These are phyloP conservation scores for Seriola rivoliana DNA, from an alignment of 2,113 vertebrate species.

Conservation along the genomic window DNA sequence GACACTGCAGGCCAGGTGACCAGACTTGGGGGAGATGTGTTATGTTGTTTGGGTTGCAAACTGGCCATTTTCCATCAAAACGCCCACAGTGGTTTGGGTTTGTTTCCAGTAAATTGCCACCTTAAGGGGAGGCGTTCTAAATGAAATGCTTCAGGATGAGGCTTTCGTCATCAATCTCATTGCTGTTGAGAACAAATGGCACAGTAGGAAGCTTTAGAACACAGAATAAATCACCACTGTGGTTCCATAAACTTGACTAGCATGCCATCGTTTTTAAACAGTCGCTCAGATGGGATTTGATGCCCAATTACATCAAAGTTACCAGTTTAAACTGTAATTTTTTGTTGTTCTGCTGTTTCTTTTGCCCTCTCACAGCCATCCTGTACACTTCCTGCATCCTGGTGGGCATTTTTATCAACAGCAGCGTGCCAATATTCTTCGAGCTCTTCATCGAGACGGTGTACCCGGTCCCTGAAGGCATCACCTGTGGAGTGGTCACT, in stretches of 20 bases:
- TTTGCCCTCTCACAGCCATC: conserved; percentile 85
- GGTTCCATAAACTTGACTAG: conserved; percentile 15
- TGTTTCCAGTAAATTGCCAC: conserved; percentile 45
- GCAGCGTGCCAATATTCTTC: conserved; percentile 97
- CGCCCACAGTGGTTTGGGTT: conserved; percentile 25
- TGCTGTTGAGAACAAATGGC: conserved; percentile 39
- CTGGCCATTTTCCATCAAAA: conserved; percentile 37
- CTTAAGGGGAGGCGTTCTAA: conserved; percentile 34
- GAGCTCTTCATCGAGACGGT: conserved; percentile 98
- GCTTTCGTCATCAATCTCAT: conserved; percentile 54
- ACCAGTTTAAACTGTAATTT: not conserved
- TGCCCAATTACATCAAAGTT: not conserved
- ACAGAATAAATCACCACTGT: conserved; percentile 36
- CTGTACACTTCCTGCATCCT: conserved; percentile 97
- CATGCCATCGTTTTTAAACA: conserved; percentile 12
- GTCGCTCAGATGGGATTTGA: not conserved
- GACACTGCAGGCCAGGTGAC: conserved; percentile 1
- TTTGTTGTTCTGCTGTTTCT: not conserved
- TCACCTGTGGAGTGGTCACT: conserved; percentile 97
- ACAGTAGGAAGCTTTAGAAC: not conserved
- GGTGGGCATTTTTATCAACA: conserved; percentile 95
- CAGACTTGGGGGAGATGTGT: not conserved
- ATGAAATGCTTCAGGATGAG: conserved; percentile 49
- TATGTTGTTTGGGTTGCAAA: conserved; percentile 25
- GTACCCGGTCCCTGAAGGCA: conserved; percentile 98